Evolutionary conservation across 2,797 vertebrate species (phyloP).

Genomic region (Trichosurus vulpecula): DNA sequence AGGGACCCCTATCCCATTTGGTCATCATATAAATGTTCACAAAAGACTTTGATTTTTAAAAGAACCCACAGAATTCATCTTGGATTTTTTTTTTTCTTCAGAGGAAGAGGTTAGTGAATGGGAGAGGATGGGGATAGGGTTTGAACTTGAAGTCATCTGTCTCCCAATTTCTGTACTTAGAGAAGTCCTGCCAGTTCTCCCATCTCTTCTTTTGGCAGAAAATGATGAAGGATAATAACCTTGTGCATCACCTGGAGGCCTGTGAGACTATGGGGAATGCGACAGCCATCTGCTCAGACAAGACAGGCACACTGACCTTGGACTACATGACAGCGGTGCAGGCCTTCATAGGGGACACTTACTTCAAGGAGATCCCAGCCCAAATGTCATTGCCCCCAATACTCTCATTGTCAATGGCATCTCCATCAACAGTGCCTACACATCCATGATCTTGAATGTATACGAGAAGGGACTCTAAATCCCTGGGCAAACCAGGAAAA

Average conservation of each 20-base stretch:
- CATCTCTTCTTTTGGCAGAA: slow-evolving; percentile 85
- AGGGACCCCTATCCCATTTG: not conserved
- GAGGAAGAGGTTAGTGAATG: not conserved
- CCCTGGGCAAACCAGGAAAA: not conserved
- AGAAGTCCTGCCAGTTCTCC: not conserved
- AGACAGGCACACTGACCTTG: slow-evolving; percentile 97
- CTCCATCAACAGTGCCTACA: slow-evolving; percentile 96
- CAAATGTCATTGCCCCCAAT: slow-evolving; percentile 88
- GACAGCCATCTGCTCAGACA: slow-evolving; percentile 98
- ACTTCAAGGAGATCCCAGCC: slow-evolving; percentile 90
- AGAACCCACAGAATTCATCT: not conserved
- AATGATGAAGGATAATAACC: slow-evolving; percentile 99
- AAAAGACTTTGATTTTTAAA: not conserved
- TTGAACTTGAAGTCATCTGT: not conserved
- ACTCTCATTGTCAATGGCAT: slow-evolving; percentile 92
- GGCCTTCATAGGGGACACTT: slow-evolving; percentile 90
- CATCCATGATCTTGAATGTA: slow-evolving; percentile 88
- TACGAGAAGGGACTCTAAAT: not conserved
- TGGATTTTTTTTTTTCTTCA: not conserved
- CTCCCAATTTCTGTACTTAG: not conserved
- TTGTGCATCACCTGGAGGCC: slow-evolving; percentile 96
- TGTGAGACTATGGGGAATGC: slow-evolving; percentile 99
- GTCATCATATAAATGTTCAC: not conserved
- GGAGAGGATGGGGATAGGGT: not conserved
- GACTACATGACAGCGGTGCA: slow-evolving; percentile 99